Evolutionary conservation across 1,140 invertebrate genomes (phyloP).

Genomic region (Cotesia vestalis): DNA sequence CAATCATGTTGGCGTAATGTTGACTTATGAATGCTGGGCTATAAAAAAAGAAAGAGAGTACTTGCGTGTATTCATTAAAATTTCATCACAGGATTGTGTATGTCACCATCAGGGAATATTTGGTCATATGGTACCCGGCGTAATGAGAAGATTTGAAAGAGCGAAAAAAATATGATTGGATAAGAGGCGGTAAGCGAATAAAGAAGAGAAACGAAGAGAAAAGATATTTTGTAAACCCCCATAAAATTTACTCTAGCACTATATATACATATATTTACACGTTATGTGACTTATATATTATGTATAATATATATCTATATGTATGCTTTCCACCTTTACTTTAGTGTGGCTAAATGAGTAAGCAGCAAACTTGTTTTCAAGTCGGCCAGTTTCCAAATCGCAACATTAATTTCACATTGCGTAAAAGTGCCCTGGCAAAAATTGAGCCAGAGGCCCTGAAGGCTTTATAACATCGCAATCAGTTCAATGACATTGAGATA

Average conservation of each 20-base stretch:
- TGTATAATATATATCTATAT: neutral
- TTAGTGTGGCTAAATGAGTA: conserved; percentile 5
- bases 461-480: conserved; percentile 17
- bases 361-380: conserved; percentile 37
- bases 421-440: conserved; percentile 34
- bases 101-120: conserved; percentile 5
- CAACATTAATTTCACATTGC: conserved; percentile 39
- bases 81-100: conserved; percentile 8
- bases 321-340: too few relatives aligned
- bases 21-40: conserved; percentile 1
- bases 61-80: conserved; percentile 4
- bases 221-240: too few relatives aligned
- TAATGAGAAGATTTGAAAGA: too few relatives aligned
- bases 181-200: too few relatives aligned
- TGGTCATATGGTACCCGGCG: neutral
- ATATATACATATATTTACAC: too few relatives aligned
- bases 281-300: neutral
- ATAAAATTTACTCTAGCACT: too few relatives aligned
- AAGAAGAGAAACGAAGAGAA: too few relatives aligned
- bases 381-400: conserved; percentile 38
- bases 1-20: conserved; percentile 3
- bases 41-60: neutral
- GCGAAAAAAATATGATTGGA: too few relatives aligned
- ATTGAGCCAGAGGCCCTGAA: conserved; percentile 23
- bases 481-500: conserved; percentile 35